A percentile compares a stretch with the other conserved stretches of the same genome.
Evolutionary conservation across 2,888 invertebrate species (phyloP).

Genomic region (Dimorphilus gyrociliatus): DNA sequence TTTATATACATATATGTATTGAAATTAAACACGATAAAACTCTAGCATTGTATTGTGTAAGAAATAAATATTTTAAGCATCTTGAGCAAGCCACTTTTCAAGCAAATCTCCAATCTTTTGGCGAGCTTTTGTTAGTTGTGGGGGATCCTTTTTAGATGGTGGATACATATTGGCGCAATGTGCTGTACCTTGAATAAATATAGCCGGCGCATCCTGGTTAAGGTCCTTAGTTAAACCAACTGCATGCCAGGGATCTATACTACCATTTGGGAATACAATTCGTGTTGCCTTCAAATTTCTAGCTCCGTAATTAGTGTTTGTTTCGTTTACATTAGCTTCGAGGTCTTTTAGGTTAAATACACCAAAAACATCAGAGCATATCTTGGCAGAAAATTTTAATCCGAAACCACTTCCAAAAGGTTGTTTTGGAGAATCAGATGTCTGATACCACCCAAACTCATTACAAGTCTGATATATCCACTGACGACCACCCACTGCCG

Average conservation of each 20-base stretch:
- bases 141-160: constrained; percentile 48
- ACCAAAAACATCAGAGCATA: constrained; percentile 69
- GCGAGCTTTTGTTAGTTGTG: constrained; percentile 52
- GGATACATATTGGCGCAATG: constrained; percentile 91
- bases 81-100: constrained; percentile 48
- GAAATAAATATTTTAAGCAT: too few species aligned
- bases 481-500: constrained; percentile 51
- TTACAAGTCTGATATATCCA: constrained; percentile 92
- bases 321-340: constrained; percentile 48
- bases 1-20: too few species aligned
- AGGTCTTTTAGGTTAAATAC: constrained; percentile 48
- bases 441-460: constrained; percentile 88
- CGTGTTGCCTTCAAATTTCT: constrained; percentile 51
- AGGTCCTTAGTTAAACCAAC: constrained; percentile 36
- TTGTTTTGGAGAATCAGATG: constrained; percentile 50
- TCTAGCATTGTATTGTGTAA: too few species aligned
- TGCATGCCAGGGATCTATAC: constrained; percentile 52
- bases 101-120: constrained; percentile 42
- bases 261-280: constrained; percentile 70
- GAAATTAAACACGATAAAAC: too few species aligned
- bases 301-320: constrained; percentile 59
- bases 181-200: constrained; percentile 54
- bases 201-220: constrained; percentile 28
- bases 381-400: constrained; percentile 52
- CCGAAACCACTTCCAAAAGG: constrained; percentile 61